Evolutionary conservation across 2,888 invertebrate genomes (phyloP).

Genomic region (Lasiommata megera): DNA sequence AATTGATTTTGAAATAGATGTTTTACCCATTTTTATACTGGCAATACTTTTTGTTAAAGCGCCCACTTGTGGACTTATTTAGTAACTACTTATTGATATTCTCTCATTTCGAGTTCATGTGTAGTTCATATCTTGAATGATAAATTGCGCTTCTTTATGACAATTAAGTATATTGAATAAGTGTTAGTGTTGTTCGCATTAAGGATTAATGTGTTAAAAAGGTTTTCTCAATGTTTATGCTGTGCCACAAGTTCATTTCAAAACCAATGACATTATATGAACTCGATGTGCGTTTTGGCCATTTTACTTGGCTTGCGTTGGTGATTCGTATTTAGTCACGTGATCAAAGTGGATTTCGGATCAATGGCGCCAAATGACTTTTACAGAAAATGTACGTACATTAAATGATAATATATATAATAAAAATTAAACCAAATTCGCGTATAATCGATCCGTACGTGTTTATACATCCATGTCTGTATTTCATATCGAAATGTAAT

Average conservation of each 20-base stretch:
- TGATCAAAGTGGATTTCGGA: slow-evolving; percentile 77
- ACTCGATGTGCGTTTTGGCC: slow-evolving; percentile 81
- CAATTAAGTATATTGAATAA: slow-evolving; percentile 62
- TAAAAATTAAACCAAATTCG: slow-evolving; percentile 39
- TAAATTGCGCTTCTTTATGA: slow-evolving; percentile 68
- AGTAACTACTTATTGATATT: slow-evolving; percentile 76
- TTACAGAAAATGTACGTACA: slow-evolving; percentile 77
- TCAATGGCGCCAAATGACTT: slow-evolving; percentile 81
- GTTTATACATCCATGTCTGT: slow-evolving; percentile 42
- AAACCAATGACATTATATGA: slow-evolving; percentile 77
- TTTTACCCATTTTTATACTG: slow-evolving; percentile 23
- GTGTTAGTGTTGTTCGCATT: slow-evolving; percentile 63
- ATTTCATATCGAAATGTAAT: slow-evolving; percentile 35
- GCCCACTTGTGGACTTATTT: slow-evolving; percentile 66
- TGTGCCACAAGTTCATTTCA: slow-evolving; percentile 69
- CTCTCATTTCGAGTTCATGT: slow-evolving; percentile 69
- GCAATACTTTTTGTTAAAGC: slow-evolving; percentile 45
- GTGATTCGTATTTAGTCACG: slow-evolving; percentile 81
- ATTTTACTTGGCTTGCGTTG: slow-evolving; percentile 81
- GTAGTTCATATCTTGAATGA: slow-evolving; percentile 53
- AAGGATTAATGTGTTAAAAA: slow-evolving; percentile 50
- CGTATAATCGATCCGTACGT: slow-evolving; percentile 40
- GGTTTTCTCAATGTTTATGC: slow-evolving; percentile 67
- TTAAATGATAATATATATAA: slow-evolving; percentile 44
- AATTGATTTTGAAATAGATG: not conserved